Percentiles rank a stretch among this genome's conserved stretches.
Conservation (phyloP, 2,113 vertebrate genomes). For the Amblyornis subalaris region DNA sequence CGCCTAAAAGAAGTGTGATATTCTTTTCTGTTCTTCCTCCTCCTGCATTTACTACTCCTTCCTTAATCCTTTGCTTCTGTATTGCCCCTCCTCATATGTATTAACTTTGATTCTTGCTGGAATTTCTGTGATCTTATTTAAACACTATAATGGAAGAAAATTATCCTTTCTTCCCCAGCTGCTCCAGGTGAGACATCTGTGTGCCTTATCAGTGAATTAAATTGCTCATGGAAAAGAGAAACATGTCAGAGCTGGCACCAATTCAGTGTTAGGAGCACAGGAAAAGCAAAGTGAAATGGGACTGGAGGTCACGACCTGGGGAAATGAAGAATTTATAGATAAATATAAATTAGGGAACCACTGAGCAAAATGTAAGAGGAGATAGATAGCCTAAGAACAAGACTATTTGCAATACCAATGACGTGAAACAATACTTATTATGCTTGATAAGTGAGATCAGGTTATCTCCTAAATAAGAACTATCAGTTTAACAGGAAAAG, state of each 20-base stretch:
- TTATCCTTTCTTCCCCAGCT: neutral
- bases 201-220: neutral
- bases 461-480: neutral
- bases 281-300: neutral
- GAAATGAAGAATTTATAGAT: neutral
- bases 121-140: neutral
- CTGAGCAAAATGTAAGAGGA: neutral
- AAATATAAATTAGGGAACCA: neutral
- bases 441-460: neutral
- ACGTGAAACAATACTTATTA: neutral
- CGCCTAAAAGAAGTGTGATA: neutral
- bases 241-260: fast-evolving
- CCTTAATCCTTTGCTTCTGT: neutral
- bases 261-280: neutral
- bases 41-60: neutral
- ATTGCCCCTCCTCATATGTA: neutral
- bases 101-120: neutral
- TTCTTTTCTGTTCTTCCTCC: neutral
- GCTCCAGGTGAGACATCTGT: neutral
- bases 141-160: neutral
- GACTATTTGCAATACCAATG: neutral
- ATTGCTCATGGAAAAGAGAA: neutral
- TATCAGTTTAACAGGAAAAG: neutral
- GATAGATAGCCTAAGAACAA: neutral
- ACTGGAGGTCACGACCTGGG: neutral